These are phyloP conservation scores for Drosophila tanythrix DNA, from an alignment of 2,888 invertebrate genomes.

Conservation along the genomic window DNA sequence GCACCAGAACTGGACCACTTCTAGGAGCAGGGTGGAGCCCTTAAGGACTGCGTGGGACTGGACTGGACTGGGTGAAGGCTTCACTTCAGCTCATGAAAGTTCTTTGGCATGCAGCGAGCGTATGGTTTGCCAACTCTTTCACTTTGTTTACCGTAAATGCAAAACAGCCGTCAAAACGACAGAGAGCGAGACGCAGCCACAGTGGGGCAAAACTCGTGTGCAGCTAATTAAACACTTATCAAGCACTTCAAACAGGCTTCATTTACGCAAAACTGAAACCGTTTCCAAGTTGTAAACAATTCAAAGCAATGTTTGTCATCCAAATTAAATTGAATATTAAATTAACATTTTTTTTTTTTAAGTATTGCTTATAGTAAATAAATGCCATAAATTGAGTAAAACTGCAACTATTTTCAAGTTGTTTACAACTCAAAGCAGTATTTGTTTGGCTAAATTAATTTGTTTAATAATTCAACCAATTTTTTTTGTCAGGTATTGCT, in stretches of 20 bases:
- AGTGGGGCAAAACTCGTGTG: conserved; percentile 20
- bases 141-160: conserved; percentile 64
- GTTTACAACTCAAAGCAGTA: too few species aligned
- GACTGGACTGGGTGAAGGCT: neutral
- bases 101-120: conserved; percentile 61
- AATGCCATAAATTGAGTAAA: too few species aligned
- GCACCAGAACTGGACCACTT: conserved; percentile 40
- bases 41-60: neutral
- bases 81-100: conserved; percentile 56
- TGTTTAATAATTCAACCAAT: neutral
- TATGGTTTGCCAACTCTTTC: conserved; percentile 72
- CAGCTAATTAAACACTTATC: neutral
- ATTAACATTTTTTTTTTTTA: neutral
- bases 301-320: neutral
- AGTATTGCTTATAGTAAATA: too few species aligned
- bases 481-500: neutral
- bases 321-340: neutral
- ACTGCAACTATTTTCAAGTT: too few species aligned
- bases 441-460: too few species aligned
- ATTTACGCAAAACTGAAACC: neutral
- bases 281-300: neutral
- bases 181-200: conserved; percentile 27
- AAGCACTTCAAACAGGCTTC: neutral
- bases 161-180: conserved; percentile 42
- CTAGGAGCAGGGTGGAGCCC: neutral